Percentiles rank a stretch among this genome's conserved stretches.
phyloP scores from a whole-genome alignment of 2,888 invertebrate species.

The Drosophila picticornis region DNA sequence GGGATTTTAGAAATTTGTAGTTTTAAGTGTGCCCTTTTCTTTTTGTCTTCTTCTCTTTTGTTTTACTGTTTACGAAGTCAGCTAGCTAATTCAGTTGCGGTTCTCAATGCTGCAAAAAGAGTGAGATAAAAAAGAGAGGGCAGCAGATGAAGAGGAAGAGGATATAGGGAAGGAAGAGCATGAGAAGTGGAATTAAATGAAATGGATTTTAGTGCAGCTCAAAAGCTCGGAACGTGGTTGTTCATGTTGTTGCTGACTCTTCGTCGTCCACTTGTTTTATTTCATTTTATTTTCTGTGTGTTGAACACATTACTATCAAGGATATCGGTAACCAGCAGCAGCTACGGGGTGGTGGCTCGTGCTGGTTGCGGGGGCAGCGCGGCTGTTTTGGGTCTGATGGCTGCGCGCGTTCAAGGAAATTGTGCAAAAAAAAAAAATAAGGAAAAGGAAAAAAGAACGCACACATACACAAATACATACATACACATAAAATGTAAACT shows the following conservation, averaged over 20 bases:
- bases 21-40: background rate
- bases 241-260: conserved; percentile 3
- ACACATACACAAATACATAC: conserved; percentile 9
- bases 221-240: conserved; percentile 8
- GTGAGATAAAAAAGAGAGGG: background rate
- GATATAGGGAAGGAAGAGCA: background rate
- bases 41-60: background rate
- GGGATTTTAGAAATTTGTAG: background rate
- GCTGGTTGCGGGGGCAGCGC: background rate
- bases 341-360: conserved; percentile 1
- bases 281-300: conserved; percentile 31
- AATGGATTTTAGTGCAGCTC: conserved; percentile 48
- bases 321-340: conserved; percentile 57
- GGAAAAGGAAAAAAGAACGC: conserved; percentile 18
- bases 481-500: conserved; percentile 51
- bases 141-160: background rate
- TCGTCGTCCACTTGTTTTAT: conserved; percentile 52
- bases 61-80: conserved; percentile 23
- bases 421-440: conserved; percentile 55
- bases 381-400: conserved; percentile 41
- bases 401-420: conserved; percentile 67
- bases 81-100: conserved; percentile 48
- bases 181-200: conserved; percentile 53
- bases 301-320: conserved; percentile 66
- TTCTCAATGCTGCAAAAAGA: conserved; percentile 26